Percentiles rank a stretch among this genome's conserved stretches.
phyloP scores from a whole-genome alignment of 2,797 vertebrate genomes.

The Cuculus canorus region DNA sequence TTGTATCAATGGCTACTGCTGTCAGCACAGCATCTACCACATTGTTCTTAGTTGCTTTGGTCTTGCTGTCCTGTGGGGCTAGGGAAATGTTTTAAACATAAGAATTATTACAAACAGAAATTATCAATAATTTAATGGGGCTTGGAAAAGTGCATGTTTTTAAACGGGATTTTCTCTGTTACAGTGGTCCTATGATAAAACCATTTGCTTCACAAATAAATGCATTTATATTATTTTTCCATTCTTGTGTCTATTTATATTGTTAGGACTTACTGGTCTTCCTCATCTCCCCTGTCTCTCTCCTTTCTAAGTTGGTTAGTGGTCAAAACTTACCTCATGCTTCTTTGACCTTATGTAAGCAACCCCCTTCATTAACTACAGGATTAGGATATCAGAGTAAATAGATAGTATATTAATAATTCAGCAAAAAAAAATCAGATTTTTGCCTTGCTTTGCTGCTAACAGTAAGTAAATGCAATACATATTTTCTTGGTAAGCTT shows the following conservation, averaged over 20 bases:
- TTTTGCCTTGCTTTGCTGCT: background rate
- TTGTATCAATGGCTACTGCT: background rate
- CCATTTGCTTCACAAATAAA: background rate
- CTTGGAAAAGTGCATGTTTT: background rate
- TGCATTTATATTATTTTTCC: background rate
- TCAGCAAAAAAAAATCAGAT: background rate
- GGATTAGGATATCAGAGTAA: background rate
- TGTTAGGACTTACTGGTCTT: background rate
- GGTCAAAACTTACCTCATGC: background rate
- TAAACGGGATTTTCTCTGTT: background rate
- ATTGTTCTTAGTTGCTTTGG: background rate
- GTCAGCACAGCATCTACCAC: background rate
- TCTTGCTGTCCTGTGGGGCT: background rate
- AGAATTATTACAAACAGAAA: background rate
- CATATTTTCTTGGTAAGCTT: background rate
- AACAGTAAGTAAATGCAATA: background rate
- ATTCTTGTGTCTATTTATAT: background rate
- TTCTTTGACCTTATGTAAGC: background rate
- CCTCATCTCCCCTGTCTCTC: background rate
- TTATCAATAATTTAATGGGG: background rate
- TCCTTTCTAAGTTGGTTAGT: background rate
- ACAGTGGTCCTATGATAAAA: background rate
- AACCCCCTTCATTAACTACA: background rate
- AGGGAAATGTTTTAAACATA: slow-evolving; percentile 16
- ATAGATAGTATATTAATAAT: background rate